Evolutionary conservation across 2,888 invertebrate genomes (phyloP), one percentile per base, ranked within the genome.

Genomic region (Epicampocera succincta): DNA sequence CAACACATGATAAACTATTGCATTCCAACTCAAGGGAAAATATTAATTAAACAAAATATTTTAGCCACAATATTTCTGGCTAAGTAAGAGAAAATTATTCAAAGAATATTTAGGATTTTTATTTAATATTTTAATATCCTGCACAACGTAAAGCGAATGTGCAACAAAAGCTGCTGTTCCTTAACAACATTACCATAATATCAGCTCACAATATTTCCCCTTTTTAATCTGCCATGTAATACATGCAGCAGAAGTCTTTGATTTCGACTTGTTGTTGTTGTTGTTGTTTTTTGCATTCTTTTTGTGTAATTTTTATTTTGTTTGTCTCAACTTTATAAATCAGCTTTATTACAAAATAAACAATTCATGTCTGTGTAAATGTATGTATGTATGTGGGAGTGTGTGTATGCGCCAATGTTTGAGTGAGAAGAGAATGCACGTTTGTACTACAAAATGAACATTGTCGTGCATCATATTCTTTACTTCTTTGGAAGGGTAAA

Each of bases 281-380:
- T 54, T 42, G 38, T 50, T 40, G 11, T 8, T 15, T 44, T 5
- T 11, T 9, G 1, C 9, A 3, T 15, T 21, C 65, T 33, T 50
- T 12, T 44, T 44, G 48, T 40, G 11, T 40, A 42, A 50, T 50
- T 68, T 68, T 60, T 52, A 52, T 54, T 69, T 19, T 78, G 74
- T 71, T 82, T 82, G 71, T 78, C 52, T 78, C 60, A 74, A 71
- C 69, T 82, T 82, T 74, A 82, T 82, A 82, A 82, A 82, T 82
- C 82, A 78, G 82, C 74, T 82, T 82, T 82, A 78, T 82, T 78
- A 74, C 82, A 82, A 74, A 78, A 78, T 82, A 82, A 82, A 82
- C 78, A 82, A 71, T 74, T 73, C 58, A 40, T 77, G 12, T 50
- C 2, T 52, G 29, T 40, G 21, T 69, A 25, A 61, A 15, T 76